Evolutionary conservation across 2,888 invertebrate species (phyloP).

Genomic region (Hemistola chrysoprasaria): DNA sequence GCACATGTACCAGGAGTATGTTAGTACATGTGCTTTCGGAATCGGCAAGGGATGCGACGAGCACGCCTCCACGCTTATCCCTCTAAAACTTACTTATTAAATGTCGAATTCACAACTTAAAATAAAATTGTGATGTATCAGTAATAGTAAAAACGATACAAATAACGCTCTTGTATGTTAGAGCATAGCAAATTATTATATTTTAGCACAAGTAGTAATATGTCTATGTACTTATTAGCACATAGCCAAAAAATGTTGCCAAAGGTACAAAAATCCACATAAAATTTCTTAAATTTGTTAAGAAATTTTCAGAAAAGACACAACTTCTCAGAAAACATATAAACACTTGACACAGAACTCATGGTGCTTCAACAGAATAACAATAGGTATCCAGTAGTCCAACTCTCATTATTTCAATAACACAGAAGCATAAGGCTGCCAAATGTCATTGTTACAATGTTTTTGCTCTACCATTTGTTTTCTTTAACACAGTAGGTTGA

Average conservation of each 20-base stretch:
- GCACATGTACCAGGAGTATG: no score
- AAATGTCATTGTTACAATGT: conserved; percentile 26
- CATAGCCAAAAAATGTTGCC: no score
- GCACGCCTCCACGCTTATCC: no score
- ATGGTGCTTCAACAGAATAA: conserved; percentile 53
- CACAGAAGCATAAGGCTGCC: conserved; percentile 62
- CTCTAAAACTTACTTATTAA: conserved; percentile 21
- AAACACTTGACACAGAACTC: conserved; percentile 57
- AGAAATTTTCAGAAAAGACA: conserved; percentile 33
- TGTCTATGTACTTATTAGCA: no score
- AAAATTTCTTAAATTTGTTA: conserved; percentile 40
- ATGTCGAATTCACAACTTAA: conserved; percentile 8
- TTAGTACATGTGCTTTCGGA: no score
- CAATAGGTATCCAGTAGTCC: conserved; percentile 60
- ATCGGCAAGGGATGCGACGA: no score
- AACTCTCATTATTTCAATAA: conserved; percentile 57
- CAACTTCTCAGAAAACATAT: conserved; percentile 45
- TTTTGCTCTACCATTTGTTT: conserved; percentile 66
- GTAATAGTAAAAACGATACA: no score
- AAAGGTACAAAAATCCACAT: conserved; percentile 2
- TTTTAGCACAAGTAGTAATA: no score
- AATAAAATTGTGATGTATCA: conserved; percentile 15
- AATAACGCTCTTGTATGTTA: not conserved
- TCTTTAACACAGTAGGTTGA: conserved; percentile 68
- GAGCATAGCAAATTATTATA: no score